Evolutionary conservation across 2,113 vertebrate genomes (phyloP).

Genomic region (Crocuta crocuta): DNA sequence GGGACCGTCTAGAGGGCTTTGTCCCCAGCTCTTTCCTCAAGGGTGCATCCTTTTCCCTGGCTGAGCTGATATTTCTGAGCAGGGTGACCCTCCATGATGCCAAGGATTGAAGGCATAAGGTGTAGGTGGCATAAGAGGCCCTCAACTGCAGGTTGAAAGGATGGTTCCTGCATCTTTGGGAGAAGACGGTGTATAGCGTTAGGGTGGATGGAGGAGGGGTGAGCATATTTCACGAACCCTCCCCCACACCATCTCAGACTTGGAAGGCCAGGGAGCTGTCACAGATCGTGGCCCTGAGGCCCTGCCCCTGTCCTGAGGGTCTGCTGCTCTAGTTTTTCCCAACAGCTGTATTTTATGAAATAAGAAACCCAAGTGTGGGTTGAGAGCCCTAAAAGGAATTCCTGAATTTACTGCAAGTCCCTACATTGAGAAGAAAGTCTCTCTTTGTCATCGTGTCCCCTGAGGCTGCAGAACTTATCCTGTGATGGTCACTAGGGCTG

Average conservation of each 20-base stretch:
- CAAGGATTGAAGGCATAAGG: neutral
- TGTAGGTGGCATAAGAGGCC: neutral
- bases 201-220: neutral
- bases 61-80: neutral
- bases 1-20: neutral
- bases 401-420: constrained; percentile 26
- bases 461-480: constrained; percentile 71
- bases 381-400: constrained; percentile 56
- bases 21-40: neutral
- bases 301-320: neutral
- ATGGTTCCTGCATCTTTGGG: neutral
- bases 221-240: accelerated
- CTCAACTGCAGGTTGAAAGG: neutral
- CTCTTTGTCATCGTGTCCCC: constrained; percentile 67
- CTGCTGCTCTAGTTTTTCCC: constrained; percentile 11
- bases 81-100: neutral
- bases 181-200: neutral
- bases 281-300: neutral
- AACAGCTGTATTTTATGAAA: constrained; percentile 65
- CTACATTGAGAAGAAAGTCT: constrained; percentile 60
- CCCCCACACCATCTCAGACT: neutral
- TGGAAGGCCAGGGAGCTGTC: neutral
- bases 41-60: neutral
- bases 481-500: constrained; percentile 59
- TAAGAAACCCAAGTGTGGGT: constrained; percentile 56